Base-by-base conservation (phyloP, 2,113 vertebrate species). In the Platanista minor region DNA sequence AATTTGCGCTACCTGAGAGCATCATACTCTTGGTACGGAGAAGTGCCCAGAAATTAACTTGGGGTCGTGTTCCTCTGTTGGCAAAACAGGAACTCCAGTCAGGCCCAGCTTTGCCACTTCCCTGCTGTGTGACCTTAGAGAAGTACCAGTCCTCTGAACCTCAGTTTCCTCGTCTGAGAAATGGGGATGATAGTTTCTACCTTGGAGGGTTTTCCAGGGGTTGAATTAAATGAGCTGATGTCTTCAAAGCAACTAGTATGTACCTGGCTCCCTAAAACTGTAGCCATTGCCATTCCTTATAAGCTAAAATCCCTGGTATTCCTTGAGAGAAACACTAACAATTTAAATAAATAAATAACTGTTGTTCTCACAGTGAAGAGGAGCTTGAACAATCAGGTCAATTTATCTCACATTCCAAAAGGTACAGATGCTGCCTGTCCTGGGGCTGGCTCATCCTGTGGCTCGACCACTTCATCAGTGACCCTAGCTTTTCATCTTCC, bases 111-210 rank as follows among this genome's bases (percentile, higher is more conserved):
- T 94, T 46, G 66, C 71, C 14, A 46, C 33, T 49, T 71, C 43
- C 69, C 59, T 83, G 72, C 72, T 77, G 1, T n/a, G 61, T 89
- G 77, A 67, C 86, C 67, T 33, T 20, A 49, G 77, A 82, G 80
- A 90, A 62, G 33, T 59, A 27, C 43, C 41, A 59, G 66, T 64
- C 29, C 82, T 67, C 61, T 64, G 77, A 94, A 72, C 86, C 82
- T 78, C 77, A 23, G 0, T 87, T 82, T 96, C 62, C 41, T 92
- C 71, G 29, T 94, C 74, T 94, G 90, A 90, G 94, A 96, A 87
- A 57, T 17, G 41, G 52, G 62, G 25, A 36, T 91, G 41, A 78
- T 41, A 36, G 39, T n/a, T 36, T 39, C 29, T 3, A 46, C 36
- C 46, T 82, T 9, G 15, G 12, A 67, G 83, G 52, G 17, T 29